These are phyloP conservation scores for Avahi laniger DNA, from an alignment of 2,797 vertebrate genomes.

Conservation along the genomic window DNA sequence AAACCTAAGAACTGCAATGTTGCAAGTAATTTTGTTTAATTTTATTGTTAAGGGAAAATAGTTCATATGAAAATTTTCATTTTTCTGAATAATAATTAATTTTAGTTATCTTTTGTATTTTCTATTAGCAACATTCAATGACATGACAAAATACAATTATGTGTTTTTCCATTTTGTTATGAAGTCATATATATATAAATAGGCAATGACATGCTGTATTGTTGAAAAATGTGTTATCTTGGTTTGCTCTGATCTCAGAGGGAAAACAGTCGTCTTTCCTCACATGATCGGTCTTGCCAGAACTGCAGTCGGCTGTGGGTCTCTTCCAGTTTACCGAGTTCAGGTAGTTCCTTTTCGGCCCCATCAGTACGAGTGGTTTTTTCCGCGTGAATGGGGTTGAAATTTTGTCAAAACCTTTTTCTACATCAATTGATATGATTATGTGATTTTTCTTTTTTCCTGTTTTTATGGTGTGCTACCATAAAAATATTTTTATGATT, in stretches of 20 bases:
- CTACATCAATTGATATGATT: neutral
- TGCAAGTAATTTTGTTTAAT: neutral
- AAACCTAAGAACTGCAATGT: neutral
- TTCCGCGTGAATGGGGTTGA: neutral
- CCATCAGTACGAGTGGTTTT: neutral
- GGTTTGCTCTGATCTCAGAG: neutral
- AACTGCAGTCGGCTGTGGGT: neutral
- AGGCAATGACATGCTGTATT: neutral
- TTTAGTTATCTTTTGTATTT: neutral
- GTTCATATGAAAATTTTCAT: neutral
- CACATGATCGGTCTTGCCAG: neutral
- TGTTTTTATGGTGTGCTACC: neutral
- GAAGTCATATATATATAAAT: neutral
- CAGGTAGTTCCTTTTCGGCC: neutral
- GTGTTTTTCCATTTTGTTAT: neutral
- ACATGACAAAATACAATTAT: neutral
- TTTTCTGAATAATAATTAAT: neutral
- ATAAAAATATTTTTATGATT: neutral
- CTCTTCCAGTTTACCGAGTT: neutral
- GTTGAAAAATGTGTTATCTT: neutral
- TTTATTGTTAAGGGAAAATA: neutral
- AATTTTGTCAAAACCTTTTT: neutral
- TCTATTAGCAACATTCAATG: neutral
- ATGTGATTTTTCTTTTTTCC: neutral
- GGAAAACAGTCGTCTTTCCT: neutral